Conservation (phyloP, 92 coral and sea anemone genomes). For the Zoanthus solanderi region DNA sequence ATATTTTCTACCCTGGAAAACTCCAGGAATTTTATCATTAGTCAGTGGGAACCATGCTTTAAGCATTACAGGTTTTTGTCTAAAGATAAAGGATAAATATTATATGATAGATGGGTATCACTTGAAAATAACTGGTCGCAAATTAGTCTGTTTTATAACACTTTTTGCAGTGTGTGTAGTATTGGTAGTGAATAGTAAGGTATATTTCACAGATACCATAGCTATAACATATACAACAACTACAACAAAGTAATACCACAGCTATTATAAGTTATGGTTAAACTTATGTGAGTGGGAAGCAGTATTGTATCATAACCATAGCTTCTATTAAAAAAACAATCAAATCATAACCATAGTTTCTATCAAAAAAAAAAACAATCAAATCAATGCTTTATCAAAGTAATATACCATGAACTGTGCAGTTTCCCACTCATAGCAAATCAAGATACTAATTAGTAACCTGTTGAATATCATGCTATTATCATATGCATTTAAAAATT, state of each 20-base stretch:
- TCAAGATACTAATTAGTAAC: slow-evolving; percentile 1
- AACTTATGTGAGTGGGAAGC: slow-evolving; percentile 7
- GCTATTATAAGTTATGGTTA: background rate
- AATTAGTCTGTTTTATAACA: no score
- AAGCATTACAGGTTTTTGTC: no score
- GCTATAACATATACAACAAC: slow-evolving; percentile 7
- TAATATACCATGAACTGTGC: slow-evolving; percentile 3
- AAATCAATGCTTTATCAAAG: slow-evolving; percentile 8
- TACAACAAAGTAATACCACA: slow-evolving; percentile 15
- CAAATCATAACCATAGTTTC: background rate
- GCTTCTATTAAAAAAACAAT: no score
- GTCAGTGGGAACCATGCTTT: no score
- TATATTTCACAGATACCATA: background rate
- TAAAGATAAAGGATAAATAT: no score
- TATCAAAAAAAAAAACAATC: background rate
- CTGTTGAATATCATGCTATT: slow-evolving; percentile 1
- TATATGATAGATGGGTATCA: no score
- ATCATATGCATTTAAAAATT: background rate
- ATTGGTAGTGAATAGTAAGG: no score
- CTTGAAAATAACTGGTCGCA: no score
- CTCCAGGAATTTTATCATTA: no score
- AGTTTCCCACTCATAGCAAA: slow-evolving; percentile 7
- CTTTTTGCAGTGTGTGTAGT: no score
- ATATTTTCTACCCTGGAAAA: no score
- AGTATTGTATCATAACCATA: background rate